A percentile compares a stretch with the other conserved stretches of the same genome.
These are phyloP conservation scores for Melikaiella ostensackeni DNA, from an alignment of 2,888 invertebrate species.

Conservation along the genomic window DNA sequence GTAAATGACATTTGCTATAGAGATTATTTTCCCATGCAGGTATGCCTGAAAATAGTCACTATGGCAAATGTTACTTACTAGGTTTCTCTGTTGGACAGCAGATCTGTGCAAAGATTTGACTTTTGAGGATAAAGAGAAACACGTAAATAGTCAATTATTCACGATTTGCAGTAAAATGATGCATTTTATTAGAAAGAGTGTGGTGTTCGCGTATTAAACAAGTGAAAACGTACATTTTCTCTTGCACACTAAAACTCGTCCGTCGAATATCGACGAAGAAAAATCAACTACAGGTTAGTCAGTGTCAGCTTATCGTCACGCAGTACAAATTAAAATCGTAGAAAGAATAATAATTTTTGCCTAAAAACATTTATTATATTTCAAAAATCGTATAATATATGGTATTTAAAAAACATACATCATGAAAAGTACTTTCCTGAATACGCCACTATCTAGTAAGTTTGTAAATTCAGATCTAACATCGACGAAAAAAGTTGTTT, in stretches of 20 bases:
- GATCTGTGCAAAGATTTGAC: not conserved
- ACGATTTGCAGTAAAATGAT: conserved; percentile 39
- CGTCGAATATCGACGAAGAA: conserved; percentile 34
- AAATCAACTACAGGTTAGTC: conserved; percentile 31
- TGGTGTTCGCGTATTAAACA: conserved; percentile 36
- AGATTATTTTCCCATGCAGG: too few relatives aligned
- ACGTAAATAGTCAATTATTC: conserved; percentile 28
- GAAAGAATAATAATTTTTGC: conserved; percentile 28
- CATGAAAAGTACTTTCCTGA: conserved; percentile 33
- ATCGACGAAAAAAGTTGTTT: conserved; percentile 17
- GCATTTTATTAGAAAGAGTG: conserved; percentile 39
- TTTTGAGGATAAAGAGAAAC: conserved; percentile 14
- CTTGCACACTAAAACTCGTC: conserved; percentile 21
- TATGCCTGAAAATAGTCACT: too few relatives aligned
- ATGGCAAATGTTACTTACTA: too few relatives aligned
- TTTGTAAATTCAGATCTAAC: conserved; percentile 33
- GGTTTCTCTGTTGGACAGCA: too few relatives aligned
- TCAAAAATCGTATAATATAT: conserved; percentile 39
- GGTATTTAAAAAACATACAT: conserved; percentile 39
- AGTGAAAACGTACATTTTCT: conserved; percentile 34
- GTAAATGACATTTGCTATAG: too few relatives aligned
- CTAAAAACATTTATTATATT: conserved; percentile 40
- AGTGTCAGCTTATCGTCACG: conserved; percentile 30
- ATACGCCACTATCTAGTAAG: conserved; percentile 31
- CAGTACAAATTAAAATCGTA: conserved; percentile 41